Evolutionary conservation across 2,888 invertebrate genomes (phyloP).

Genomic region (Prosopocoilus inquinatus): DNA sequence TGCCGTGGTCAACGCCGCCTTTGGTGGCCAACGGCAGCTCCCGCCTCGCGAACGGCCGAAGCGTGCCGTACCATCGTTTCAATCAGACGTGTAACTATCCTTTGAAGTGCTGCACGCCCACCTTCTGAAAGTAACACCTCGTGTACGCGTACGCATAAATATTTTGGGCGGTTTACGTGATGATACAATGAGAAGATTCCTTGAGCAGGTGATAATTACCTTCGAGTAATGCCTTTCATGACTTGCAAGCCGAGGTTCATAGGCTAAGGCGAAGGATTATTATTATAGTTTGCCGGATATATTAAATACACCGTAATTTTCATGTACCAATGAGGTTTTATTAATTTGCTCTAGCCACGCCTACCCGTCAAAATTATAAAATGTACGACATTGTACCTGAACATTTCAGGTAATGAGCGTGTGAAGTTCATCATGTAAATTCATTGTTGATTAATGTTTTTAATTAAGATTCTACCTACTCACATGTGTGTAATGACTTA

Average conservation of each 20-base stretch:
- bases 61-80: conserved; percentile 5
- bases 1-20: conserved; percentile 5
- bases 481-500: too few relatives aligned
- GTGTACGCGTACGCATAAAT: neutral
- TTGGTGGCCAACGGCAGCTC: conserved; percentile 3
- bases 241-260: neutral
- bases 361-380: neutral
- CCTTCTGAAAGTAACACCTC: neutral
- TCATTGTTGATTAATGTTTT: too few relatives aligned
- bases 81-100: conserved; percentile 3
- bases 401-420: too few relatives aligned
- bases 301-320: too few relatives aligned
- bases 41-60: neutral
- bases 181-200: neutral
- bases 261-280: neutral
- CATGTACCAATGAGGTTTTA: neutral
- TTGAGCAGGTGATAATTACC: conserved; percentile 1
- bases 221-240: neutral
- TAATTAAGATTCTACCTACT: too few relatives aligned
- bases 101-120: conserved; percentile 3
- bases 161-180: neutral
- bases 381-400: too few relatives aligned
- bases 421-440: too few relatives aligned
- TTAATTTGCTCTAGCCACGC: neutral
- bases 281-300: too few relatives aligned